Conservation (phyloP, 2,113 vertebrate genomes). For the Dasypus novemcinctus region DNA sequence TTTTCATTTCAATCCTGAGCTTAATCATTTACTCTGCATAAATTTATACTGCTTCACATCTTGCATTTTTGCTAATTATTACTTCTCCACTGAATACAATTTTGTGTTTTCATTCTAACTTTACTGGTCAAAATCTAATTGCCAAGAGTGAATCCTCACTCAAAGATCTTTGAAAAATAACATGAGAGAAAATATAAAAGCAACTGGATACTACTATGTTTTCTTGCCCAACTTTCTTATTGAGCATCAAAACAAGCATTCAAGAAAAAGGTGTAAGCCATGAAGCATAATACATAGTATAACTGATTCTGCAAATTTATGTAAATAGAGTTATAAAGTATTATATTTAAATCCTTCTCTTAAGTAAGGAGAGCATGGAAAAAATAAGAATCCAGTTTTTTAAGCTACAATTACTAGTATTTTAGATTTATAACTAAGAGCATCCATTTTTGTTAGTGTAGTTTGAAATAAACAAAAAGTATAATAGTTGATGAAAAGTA, state of each 20-base stretch:
- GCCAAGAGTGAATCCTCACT: background rate
- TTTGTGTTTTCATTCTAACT: background rate
- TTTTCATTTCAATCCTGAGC: background rate
- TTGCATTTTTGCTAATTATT: background rate
- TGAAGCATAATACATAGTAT: background rate
- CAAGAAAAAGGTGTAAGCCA: background rate
- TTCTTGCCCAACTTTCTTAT: background rate
- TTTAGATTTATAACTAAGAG: background rate
- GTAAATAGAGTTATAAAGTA: background rate
- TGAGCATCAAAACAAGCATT: constrained; percentile 23
- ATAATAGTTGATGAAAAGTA: background rate
- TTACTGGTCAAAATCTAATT: background rate
- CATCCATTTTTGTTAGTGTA: background rate
- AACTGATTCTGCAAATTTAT: background rate
- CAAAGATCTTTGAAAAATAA: background rate
- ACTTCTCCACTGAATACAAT: background rate
- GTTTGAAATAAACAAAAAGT: background rate
- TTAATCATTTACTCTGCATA: background rate
- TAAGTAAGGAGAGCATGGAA: background rate
- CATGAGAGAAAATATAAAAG: background rate
- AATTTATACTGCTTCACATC: background rate
- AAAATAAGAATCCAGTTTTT: background rate
- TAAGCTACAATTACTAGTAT: background rate
- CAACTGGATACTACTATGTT: background rate
- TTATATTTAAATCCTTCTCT: background rate